Conservation (phyloP, 2,888 invertebrate genomes). For the Drosophila colorata region DNA sequence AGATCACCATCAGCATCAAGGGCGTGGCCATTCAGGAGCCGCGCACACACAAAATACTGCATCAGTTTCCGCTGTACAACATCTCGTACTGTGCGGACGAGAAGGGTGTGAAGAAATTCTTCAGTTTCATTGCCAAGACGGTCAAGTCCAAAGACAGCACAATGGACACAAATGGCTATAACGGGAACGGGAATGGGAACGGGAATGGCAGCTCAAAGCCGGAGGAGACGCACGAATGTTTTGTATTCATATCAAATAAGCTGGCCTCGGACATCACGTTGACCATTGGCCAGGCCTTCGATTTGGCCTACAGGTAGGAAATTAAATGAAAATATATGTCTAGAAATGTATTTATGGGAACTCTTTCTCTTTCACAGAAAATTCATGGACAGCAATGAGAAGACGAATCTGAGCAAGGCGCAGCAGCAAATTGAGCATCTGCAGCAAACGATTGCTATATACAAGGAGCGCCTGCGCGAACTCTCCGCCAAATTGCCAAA, state of each 20-base stretch:
- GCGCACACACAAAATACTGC: slow-evolving; percentile 91
- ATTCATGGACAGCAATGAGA: slow-evolving; percentile 96
- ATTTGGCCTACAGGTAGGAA: slow-evolving; percentile 94
- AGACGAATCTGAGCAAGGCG: slow-evolving; percentile 94
- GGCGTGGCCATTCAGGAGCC: slow-evolving; percentile 96
- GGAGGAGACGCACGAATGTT: slow-evolving; percentile 95
- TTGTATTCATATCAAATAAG: slow-evolving; percentile 98
- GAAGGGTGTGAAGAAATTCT: slow-evolving; percentile 98
- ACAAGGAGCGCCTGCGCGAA: slow-evolving; percentile 92
- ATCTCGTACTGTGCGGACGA: slow-evolving; percentile 99
- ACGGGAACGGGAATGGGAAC: slow-evolving; percentile 45
- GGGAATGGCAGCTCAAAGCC: slow-evolving; percentile 46
- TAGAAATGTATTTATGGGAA: too few species aligned
- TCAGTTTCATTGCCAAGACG: slow-evolving; percentile 86
- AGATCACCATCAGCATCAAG: slow-evolving; percentile 98
- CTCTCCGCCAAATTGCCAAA: slow-evolving; percentile 86
- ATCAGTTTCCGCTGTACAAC: slow-evolving; percentile 98
- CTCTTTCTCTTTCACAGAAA: slow-evolving; percentile 87
- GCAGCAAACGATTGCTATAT: slow-evolving; percentile 93
- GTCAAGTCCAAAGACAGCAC: slow-evolving; percentile 65
- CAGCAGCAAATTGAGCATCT: slow-evolving; percentile 95
- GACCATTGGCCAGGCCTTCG: slow-evolving; percentile 99
- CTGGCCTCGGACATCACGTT: slow-evolving; percentile 98
- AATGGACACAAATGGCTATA: slow-evolving; percentile 51
- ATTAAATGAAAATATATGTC: not conserved